Conservation (phyloP, 2,113 vertebrate genomes). For the Erpornis zantholeuca region DNA sequence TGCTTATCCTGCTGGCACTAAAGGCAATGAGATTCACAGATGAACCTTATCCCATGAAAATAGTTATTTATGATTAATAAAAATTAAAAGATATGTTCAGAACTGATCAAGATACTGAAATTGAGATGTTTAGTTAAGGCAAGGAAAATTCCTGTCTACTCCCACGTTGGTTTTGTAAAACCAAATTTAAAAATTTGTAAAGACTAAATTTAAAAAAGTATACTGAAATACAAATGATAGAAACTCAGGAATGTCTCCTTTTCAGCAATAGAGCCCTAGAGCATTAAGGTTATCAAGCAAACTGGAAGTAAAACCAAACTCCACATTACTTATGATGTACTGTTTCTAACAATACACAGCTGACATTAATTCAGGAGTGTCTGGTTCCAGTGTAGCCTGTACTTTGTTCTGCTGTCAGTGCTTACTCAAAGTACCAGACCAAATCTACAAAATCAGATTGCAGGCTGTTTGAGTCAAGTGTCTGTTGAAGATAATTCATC, state of each 20-base stretch:
- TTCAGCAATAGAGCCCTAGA: not conserved
- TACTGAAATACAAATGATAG: not conserved
- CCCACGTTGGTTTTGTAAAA: not conserved
- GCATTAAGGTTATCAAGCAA: not conserved
- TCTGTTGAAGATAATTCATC: not conserved
- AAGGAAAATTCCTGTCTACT: not conserved
- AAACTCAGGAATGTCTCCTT: not conserved
- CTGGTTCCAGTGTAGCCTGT: not conserved
- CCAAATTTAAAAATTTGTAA: not conserved
- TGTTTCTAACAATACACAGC: not conserved
- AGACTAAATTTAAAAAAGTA: not conserved
- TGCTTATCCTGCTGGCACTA: fast-evolving
- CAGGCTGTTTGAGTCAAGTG: not conserved
- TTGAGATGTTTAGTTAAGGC: not conserved
- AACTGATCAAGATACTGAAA: not conserved
- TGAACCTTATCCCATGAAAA: not conserved
- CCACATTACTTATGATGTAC: not conserved
- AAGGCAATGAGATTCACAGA: not conserved
- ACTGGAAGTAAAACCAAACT: not conserved
- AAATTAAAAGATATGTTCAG: not conserved
- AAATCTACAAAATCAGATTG: not conserved
- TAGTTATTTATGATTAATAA: not conserved
- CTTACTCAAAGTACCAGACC: not conserved
- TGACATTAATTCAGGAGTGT: not conserved
- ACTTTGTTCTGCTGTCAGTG: not conserved